These are phyloP conservation scores for Oligia fasciuncula DNA, from an alignment of 2,888 invertebrate genomes.

Conservation along the genomic window DNA sequence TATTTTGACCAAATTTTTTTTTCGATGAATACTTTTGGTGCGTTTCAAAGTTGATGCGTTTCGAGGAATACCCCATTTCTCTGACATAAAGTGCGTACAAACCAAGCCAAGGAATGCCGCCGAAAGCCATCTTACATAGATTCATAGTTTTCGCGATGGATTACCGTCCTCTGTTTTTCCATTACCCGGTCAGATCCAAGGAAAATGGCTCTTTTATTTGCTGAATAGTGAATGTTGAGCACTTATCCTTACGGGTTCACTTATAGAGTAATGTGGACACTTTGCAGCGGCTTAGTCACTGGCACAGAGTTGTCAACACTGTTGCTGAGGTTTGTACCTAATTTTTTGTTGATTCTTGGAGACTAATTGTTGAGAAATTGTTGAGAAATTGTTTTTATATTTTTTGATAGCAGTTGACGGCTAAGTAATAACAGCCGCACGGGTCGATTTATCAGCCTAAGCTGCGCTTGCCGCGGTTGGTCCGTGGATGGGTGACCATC, in stretches of 20 bases:
- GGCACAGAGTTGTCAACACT: conserved; percentile 51
- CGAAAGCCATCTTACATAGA: background rate
- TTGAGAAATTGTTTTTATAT: background rate
- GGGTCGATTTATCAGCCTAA: too few relatives aligned
- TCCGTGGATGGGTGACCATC: too few relatives aligned
- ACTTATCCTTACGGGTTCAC: conserved; percentile 82
- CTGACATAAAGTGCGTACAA: background rate
- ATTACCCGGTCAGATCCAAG: conserved; percentile 85
- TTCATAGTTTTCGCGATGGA: conserved; percentile 65
- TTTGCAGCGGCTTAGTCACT: conserved; percentile 76
- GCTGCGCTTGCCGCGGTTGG: too few relatives aligned
- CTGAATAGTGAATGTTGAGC: conserved; percentile 87
- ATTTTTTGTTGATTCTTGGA: conserved; percentile 31
- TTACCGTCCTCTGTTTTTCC: conserved; percentile 83
- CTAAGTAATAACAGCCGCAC: too few relatives aligned
- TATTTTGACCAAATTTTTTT: too few relatives aligned
- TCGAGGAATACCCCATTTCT: background rate
- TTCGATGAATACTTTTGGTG: too few relatives aligned
- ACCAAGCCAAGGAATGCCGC: background rate
- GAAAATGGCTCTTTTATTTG: conserved; percentile 86
- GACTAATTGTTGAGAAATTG: background rate
- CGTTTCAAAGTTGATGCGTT: too few relatives aligned
- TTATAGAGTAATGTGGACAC: conserved; percentile 87
- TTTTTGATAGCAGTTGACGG: background rate
- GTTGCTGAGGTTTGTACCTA: conserved; percentile 55